Conservation (phyloP, 2,113 vertebrate species). For the Spermophilus dauricus region DNA sequence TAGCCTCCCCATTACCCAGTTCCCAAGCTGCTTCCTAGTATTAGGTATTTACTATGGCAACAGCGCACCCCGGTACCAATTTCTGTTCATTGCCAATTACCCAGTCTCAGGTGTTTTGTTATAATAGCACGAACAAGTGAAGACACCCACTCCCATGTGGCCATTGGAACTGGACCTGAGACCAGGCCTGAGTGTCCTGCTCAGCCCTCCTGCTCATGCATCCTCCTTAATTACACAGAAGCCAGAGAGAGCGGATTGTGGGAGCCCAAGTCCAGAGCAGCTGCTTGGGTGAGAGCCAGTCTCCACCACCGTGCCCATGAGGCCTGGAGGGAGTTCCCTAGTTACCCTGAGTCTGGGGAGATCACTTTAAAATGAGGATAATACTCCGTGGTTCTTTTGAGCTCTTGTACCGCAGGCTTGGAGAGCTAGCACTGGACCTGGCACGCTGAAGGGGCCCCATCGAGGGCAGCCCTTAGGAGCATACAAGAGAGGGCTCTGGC, state of each 20-base stretch:
- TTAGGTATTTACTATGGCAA: not conserved
- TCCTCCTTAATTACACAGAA: too few relatives aligned
- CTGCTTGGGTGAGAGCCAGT: too few relatives aligned
- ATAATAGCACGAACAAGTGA: too few relatives aligned
- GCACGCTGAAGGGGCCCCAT: not conserved
- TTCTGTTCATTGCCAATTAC: not conserved
- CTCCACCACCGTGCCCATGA: too few relatives aligned
- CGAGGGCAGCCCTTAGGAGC: not conserved
- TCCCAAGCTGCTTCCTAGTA: not conserved
- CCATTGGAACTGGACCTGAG: not conserved
- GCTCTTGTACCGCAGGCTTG: too few relatives aligned
- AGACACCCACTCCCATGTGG: not conserved
- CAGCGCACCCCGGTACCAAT: not conserved
- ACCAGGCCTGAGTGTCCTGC: not conserved
- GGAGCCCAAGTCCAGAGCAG: too few relatives aligned
- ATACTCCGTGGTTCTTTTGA: not conserved
- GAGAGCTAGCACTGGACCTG: rapidly evolving
- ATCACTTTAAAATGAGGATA: not conserved
- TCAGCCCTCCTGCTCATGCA: too few relatives aligned
- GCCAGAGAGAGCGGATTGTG: too few relatives aligned
- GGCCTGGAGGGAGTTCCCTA: not conserved
- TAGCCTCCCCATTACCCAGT: not conserved
- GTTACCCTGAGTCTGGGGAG: too few relatives aligned
- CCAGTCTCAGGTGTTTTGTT: not conserved
- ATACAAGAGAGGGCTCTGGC: not conserved